Conservation (phyloP, 1,140 invertebrate genomes). For the Dendrolimus kikuchii region DNA sequence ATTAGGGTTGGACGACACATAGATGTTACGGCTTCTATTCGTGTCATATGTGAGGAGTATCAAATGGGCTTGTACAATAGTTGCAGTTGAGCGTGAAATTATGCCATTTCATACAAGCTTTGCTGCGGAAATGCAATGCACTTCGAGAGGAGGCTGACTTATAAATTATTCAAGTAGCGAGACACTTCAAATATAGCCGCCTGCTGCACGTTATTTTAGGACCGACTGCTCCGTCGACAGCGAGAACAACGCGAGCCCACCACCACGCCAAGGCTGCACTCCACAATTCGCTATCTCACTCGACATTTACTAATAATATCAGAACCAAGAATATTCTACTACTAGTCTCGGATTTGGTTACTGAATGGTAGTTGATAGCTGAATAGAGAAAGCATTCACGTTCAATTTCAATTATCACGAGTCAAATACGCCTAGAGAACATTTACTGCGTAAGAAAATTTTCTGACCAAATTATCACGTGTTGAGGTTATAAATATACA, state of each 20-base stretch:
- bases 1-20: too few species aligned
- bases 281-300: too few species aligned
- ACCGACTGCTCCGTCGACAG: conserved; percentile 21
- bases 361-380: too few species aligned
- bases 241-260: conserved; percentile 9
- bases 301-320: neutral
- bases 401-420: too few species aligned
- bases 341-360: too few species aligned
- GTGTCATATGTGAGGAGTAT: neutral
- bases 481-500: too few species aligned
- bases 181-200: conserved; percentile 64
- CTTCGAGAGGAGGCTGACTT: conserved; percentile 49
- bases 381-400: too few species aligned
- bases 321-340: neutral
- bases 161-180: conserved; percentile 67
- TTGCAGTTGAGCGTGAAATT: conserved; percentile 41
- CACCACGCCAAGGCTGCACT: neutral
- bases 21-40: too few species aligned
- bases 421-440: too few species aligned
- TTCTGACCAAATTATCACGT: too few species aligned
- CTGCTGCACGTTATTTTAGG: conserved; percentile 59
- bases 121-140: conserved; percentile 53
- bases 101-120: conserved; percentile 33
- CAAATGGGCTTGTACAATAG: conserved; percentile 17
- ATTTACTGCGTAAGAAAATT: too few species aligned